Evolutionary conservation across 2,797 vertebrate species (phyloP).

Genomic region (Sebastes wilsoni): DNA sequence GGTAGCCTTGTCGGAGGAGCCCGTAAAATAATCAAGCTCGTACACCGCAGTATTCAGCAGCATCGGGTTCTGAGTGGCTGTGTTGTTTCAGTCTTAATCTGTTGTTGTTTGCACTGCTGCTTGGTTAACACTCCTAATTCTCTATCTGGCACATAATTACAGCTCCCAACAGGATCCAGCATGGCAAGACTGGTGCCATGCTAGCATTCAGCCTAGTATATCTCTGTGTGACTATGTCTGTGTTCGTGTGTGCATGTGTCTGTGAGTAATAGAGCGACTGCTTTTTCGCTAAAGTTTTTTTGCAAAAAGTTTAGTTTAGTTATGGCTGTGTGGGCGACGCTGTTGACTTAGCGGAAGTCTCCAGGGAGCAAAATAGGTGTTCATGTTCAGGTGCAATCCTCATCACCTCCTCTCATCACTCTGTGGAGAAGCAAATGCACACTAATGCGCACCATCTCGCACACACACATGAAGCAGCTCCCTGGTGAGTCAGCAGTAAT

Average conservation of each 20-base stretch:
- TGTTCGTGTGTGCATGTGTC: constrained; percentile 4
- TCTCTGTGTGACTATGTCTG: constrained; percentile 1
- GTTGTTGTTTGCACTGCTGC: constrained; percentile 65
- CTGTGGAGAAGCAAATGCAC: background rate
- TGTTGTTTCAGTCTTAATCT: constrained; percentile 58
- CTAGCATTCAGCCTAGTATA: constrained; percentile 15
- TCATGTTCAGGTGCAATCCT: constrained; percentile 30
- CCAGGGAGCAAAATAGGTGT: constrained; percentile 30
- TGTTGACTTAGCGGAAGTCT: constrained; percentile 27
- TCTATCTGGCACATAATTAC: constrained; percentile 61
- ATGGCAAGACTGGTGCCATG: constrained; percentile 32
- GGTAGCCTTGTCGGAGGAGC: background rate
- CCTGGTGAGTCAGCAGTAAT: constrained; percentile 67
- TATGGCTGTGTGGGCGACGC: constrained; percentile 3
- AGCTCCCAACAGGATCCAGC: constrained; percentile 39
- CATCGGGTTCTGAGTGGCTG: constrained; percentile 15
- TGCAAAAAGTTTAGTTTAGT: constrained; percentile 45
- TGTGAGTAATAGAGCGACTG: constrained; percentile 10
- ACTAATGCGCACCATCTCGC: background rate
- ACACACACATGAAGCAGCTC: constrained; percentile 21
- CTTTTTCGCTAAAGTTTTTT: constrained; percentile 50
- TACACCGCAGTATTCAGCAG: background rate
- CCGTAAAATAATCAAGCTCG: constrained; percentile 21
- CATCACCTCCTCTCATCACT: constrained; percentile 5
- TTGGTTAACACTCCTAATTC: constrained; percentile 62